These are phyloP conservation scores for Cassiopea andromeda DNA, from an alignment of 30 jellyfish, hydroid and myxozoan species.

Conservation along the genomic window DNA sequence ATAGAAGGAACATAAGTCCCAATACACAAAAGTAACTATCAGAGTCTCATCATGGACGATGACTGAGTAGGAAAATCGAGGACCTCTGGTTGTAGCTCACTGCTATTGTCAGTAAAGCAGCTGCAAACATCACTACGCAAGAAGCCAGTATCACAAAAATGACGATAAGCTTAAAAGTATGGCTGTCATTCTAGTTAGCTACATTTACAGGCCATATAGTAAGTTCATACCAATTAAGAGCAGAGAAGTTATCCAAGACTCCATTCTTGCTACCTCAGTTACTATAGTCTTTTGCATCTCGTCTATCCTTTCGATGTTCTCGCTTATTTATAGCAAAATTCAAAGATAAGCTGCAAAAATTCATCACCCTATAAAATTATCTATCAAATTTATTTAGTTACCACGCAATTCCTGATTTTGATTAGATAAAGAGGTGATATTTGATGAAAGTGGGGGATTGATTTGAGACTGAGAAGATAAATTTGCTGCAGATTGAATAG, in stretches of 20 bases:
- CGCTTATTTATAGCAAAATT: background rate
- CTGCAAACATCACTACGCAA: too few relatives aligned
- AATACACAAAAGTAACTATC: too few relatives aligned
- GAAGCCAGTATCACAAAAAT: too few relatives aligned
- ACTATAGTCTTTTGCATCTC: background rate
- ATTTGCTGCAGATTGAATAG: background rate
- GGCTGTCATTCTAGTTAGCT: too few relatives aligned
- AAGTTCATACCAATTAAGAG: background rate
- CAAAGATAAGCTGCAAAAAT: background rate
- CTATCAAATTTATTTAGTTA: background rate
- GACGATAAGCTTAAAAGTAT: too few relatives aligned
- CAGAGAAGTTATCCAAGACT: background rate
- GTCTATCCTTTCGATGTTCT: background rate
- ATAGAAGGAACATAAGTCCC: too few relatives aligned
- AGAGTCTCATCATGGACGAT: too few relatives aligned
- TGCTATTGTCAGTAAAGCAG: too few relatives aligned
- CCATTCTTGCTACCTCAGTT: background rate
- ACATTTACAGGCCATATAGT: background rate
- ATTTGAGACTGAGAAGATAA: background rate
- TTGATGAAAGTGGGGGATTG: slow-evolving; percentile 6
- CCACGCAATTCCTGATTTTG: slow-evolving; percentile 6
- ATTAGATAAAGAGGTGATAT: slow-evolving; percentile 10
- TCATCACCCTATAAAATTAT: background rate
- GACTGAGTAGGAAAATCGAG: too few relatives aligned
- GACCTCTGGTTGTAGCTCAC: too few relatives aligned